A percentile compares a stretch with the other conserved stretches of the same genome.
phyloP scores from a whole-genome alignment of 1,140 invertebrate genomes.

The Drosophila pandora region DNA sequence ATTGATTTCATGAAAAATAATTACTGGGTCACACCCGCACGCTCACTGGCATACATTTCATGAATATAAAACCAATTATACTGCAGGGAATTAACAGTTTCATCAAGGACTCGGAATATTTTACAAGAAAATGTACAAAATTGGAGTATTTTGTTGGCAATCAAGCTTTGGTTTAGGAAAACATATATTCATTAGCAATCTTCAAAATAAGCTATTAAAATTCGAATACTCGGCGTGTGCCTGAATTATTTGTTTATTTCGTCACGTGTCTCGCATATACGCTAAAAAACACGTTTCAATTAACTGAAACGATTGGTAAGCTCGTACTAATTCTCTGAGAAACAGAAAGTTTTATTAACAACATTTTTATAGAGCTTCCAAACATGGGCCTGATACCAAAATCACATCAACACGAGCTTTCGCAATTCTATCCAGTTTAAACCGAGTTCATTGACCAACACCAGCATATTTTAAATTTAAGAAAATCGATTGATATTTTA shows the following conservation, averaged over 20 bases:
- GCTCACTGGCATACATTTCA: background rate
- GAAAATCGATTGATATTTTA: background rate
- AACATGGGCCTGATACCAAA: background rate
- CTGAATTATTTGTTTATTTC: no score
- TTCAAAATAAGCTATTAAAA: no score
- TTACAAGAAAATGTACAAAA: no score
- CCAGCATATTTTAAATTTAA: background rate
- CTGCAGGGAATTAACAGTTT: background rate
- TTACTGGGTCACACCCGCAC: background rate
- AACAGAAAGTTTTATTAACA: background rate
- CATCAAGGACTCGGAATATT: no score
- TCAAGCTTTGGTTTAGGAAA: no score
- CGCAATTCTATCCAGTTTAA: background rate
- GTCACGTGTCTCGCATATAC: no score
- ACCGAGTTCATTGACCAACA: background rate
- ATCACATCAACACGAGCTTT: background rate
- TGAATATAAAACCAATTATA: background rate
- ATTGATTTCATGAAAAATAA: slow-evolving; percentile 2
- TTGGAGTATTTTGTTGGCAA: no score
- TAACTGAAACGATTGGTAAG: no score
- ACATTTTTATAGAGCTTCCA: background rate
- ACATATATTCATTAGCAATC: no score
- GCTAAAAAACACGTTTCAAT: no score
- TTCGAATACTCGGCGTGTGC: no score
- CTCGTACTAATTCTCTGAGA: background rate